Evolutionary conservation across 2,113 vertebrate species (phyloP).

Genomic region (Anser cygnoides): DNA sequence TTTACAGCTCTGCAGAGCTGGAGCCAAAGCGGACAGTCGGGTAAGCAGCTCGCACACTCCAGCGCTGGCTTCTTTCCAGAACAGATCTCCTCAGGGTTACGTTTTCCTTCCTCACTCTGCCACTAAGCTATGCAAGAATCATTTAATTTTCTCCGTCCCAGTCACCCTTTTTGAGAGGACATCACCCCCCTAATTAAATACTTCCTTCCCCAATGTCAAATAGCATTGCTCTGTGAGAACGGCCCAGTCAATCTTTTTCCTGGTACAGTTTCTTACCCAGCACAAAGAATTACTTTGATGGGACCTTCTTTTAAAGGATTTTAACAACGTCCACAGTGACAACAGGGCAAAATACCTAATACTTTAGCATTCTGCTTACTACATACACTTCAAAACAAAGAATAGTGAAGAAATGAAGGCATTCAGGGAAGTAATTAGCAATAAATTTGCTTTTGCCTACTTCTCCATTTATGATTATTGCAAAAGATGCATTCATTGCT

Average conservation of each 20-base stretch:
- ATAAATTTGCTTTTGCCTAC: not conserved
- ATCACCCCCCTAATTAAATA: not conserved
- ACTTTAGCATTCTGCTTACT: not conserved
- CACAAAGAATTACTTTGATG: not conserved
- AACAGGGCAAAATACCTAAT: not conserved
- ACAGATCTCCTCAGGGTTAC: not conserved
- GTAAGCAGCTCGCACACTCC: not conserved
- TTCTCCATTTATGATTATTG: not conserved
- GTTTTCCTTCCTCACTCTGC: not conserved
- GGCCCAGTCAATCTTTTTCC: not conserved
- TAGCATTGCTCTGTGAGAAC: not conserved
- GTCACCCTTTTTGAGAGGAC: not conserved
- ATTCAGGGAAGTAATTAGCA: not conserved
- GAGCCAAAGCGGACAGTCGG: not conserved
- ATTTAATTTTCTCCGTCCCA: not conserved
- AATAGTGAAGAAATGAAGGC: not conserved
- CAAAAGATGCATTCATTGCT: constrained; percentile 1
- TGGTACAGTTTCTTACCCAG: not conserved
- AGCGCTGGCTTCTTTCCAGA: not conserved
- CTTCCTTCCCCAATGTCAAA: not conserved
- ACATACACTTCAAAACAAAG: not conserved
- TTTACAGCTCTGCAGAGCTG: not conserved
- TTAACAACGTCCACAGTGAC: not conserved
- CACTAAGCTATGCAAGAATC: not conserved
- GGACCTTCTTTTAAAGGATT: not conserved